Base-by-base conservation (phyloP, 2,797 vertebrate genomes). In the Acanthurus lineatus region DNA sequence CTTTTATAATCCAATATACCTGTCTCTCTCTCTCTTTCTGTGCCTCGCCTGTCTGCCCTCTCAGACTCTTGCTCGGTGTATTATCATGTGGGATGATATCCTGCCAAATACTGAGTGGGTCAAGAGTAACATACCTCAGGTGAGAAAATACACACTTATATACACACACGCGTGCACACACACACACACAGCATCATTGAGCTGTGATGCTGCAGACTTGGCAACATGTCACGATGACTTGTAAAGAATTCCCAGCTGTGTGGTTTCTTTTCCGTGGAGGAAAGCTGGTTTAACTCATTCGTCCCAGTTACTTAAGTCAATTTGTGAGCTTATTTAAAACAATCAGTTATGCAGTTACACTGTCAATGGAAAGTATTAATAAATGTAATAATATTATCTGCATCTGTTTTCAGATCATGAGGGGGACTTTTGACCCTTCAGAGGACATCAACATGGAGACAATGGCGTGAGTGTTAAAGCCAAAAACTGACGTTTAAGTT, bases 51-150 rank as follows among this genome's bases (percentile, higher is more conserved):
- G 17, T 67, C 53, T 64, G 35, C 68, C 16, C 70, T 76, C 71
- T 69, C 83, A 99, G 98, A 99, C 97, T 54, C 94, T 99, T 69
- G 97, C 98, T 78, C 96, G 97, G 53, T 98, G 98, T 88, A 95
- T 99, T 80, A 99, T 99, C 93, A 94, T 99, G 94, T 99, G 98
- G 98, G 98, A 99, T 91, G 97, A 99, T 90, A 99, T 99, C 90
- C 91, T 98, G 74, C 98, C 98, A 47, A 96, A 96, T 90, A 95
- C 96, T 19, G 96, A 98, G 80, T 99, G 98, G 98, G 96, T 99
- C 77, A 97, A 97, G 85, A 98, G 97, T 92, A 99, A 99, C 6
- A 97, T 99, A 86, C 98, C 98, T 83, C 96, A 98, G 87, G 98
- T 99, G 91, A 93, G 95, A 94, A 78, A 69, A 53, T 40, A 54